These are phyloP conservation scores for Carollia perspicillata DNA, from an alignment of 2,113 vertebrate species.

Conservation along the genomic window DNA sequence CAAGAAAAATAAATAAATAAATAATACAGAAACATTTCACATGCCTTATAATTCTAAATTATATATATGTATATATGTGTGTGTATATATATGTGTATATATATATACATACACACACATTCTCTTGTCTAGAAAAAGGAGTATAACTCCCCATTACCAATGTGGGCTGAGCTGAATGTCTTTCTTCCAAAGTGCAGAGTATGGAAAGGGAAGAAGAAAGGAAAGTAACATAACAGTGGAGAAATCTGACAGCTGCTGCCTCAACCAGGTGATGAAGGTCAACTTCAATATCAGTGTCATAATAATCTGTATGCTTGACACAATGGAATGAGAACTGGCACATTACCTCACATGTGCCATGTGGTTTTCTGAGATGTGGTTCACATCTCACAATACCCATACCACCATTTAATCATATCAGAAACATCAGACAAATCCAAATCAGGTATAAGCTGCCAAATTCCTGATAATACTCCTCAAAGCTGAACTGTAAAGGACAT, in stretches of 20 bases:
- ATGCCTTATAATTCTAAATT: neutral
- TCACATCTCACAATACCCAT: neutral
- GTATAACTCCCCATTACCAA: neutral
- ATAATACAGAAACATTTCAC: neutral
- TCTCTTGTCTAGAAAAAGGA: neutral
- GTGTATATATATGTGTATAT: too few species aligned
- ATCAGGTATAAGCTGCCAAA: neutral
- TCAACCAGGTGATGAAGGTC: neutral
- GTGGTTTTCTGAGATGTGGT: too few species aligned
- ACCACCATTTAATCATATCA: neutral
- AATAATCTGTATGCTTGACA: neutral
- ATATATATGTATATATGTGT: too few species aligned
- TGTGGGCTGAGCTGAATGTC: neutral
- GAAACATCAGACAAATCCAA: neutral
- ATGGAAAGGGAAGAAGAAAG: neutral
- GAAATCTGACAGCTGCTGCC: neutral
- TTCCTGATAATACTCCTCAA: neutral
- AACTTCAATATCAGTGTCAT: neutral
- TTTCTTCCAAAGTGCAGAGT: neutral
- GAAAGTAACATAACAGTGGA: neutral
- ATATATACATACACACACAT: neutral
- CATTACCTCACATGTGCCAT: too few species aligned
- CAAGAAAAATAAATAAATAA: neutral
- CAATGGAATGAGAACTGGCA: neutral
- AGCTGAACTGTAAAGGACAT: neutral